A percentile compares a stretch with the other conserved stretches of the same genome.
Conservation (phyloP, 1,140 invertebrate genomes). For the Plutomurus gul region DNA sequence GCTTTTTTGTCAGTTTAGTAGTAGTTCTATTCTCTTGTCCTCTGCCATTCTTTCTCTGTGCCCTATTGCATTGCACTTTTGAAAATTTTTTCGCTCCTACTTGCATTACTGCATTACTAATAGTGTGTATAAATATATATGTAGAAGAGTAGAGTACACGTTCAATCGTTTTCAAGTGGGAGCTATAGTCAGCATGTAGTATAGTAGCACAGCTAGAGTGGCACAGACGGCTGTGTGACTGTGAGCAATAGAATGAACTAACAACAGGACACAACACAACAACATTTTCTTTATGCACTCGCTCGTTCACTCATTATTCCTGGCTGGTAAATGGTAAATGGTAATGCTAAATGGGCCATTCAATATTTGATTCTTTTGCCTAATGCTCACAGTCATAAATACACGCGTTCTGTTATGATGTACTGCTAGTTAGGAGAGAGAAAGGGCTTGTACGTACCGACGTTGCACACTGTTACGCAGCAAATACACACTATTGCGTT, state of each 20-base stretch:
- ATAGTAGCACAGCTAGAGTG: neutral
- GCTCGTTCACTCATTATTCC: conserved; percentile 32
- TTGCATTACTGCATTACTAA: neutral
- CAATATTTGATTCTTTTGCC: conserved; percentile 32
- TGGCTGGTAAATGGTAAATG: conserved; percentile 40
- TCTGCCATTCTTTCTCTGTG: neutral
- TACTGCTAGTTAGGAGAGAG: neutral
- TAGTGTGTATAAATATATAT: neutral
- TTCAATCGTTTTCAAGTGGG: neutral
- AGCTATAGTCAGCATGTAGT: neutral
- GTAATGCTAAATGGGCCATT: conserved; percentile 29
- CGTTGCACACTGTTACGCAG: neutral
- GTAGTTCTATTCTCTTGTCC: neutral
- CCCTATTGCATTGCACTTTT: neutral
- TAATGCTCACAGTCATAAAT: conserved; percentile 7
- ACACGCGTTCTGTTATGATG: neutral
- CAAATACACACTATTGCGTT: neutral
- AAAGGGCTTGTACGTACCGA: neutral
- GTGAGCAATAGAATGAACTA: neutral
- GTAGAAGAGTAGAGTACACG: neutral
- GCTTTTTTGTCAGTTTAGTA: neutral
- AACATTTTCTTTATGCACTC: conserved; percentile 40
- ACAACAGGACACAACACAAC: neutral
- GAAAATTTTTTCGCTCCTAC: conserved; percentile 3
- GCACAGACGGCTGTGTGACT: too few species aligned